These are phyloP conservation scores for Lacerta bilineata DNA, from an alignment of 2,797 vertebrate genomes.

Conservation along the genomic window DNA sequence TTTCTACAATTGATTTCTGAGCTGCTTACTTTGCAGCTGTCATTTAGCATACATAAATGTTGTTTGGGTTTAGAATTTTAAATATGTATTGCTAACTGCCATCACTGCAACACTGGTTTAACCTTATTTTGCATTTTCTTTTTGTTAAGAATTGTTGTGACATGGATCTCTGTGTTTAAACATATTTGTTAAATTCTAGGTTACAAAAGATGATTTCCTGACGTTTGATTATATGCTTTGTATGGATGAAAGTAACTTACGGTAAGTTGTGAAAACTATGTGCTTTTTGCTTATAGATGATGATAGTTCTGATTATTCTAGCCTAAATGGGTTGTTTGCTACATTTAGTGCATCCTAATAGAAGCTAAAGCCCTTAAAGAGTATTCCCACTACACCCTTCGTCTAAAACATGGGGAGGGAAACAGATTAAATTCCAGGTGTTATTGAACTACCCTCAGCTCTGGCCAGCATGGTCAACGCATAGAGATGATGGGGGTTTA, in stretches of 20 bases:
- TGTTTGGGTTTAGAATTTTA: background rate
- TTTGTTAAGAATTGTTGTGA: background rate
- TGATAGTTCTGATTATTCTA: background rate
- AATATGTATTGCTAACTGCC: no score
- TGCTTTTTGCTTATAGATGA: background rate
- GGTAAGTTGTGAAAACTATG: constrained; percentile 78
- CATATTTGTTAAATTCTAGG: constrained; percentile 78
- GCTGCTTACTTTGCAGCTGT: no score
- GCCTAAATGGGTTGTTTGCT: background rate
- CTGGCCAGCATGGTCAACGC: no score
- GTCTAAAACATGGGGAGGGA: background rate
- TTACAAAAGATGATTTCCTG: constrained; percentile 94
- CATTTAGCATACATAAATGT: no score
- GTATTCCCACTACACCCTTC: background rate
- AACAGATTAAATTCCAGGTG: no score
- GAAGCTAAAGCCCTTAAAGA: background rate
- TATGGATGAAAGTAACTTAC: constrained; percentile 98
- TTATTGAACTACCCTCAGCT: no score
- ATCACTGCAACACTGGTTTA: no score
- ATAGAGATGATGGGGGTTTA: no score
- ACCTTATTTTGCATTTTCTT: no score
- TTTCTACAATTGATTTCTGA: no score
- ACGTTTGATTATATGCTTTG: constrained; percentile 94
- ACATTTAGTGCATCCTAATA: background rate
- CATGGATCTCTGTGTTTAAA: constrained; percentile 31